These are phyloP conservation scores for Acrocephalus scirpaceus DNA, from an alignment of 2,797 vertebrate genomes.

Conservation along the genomic window DNA sequence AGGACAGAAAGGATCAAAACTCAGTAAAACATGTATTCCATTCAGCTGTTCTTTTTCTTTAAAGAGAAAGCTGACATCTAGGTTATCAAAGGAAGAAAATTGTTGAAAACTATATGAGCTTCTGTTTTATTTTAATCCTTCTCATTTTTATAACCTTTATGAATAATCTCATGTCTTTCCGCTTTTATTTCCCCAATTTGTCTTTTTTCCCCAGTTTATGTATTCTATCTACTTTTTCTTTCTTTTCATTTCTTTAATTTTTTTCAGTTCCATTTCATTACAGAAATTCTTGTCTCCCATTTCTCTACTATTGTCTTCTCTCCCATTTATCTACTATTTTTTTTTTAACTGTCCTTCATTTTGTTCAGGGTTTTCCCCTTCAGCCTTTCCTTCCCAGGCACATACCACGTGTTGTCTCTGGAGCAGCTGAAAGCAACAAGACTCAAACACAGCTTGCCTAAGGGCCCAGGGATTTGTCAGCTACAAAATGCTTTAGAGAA, in stretches of 20 bases:
- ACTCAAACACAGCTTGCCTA: neutral
- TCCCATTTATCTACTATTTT: neutral
- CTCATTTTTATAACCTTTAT: neutral
- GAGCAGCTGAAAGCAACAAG: slow-evolving; percentile 35
- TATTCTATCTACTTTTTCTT: neutral
- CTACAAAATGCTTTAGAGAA: slow-evolving; percentile 57
- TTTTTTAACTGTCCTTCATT: neutral
- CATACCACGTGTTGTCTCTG: neutral
- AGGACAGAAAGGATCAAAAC: neutral
- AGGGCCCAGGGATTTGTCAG: slow-evolving; percentile 45
- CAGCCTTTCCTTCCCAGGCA: neutral
- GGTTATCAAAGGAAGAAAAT: neutral
- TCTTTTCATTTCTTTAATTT: neutral
- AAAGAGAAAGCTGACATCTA: neutral
- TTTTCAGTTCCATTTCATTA: neutral
- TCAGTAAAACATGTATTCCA: neutral
- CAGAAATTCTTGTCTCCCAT: neutral
- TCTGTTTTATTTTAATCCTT: neutral
- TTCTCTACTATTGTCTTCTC: neutral
- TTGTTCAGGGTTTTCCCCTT: neutral
- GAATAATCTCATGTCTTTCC: neutral
- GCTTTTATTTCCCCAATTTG: neutral
- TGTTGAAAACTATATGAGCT: neutral
- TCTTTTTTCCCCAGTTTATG: neutral
- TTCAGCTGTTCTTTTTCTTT: neutral